A percentile compares a stretch with the other conserved stretches of the same genome.
phyloP scores from a whole-genome alignment of 2,113 vertebrate species.

The Antechinus flavipes region DNA sequence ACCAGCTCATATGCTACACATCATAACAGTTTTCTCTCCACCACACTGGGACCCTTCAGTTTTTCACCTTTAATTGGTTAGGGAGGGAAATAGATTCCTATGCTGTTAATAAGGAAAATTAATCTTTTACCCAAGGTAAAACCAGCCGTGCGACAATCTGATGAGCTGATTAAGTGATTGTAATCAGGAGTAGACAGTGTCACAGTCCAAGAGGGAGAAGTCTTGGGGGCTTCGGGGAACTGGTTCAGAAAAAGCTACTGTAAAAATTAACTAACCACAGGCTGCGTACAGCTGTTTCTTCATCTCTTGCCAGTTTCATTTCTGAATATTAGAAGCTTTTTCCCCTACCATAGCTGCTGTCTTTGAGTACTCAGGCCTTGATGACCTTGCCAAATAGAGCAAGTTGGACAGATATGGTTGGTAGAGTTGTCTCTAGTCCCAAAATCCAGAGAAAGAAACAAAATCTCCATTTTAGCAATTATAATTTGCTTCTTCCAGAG shows the following conservation, averaged over 20 bases:
- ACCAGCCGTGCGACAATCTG: constrained; percentile 78
- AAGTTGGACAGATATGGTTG: constrained; percentile 44
- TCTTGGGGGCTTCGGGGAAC: constrained; percentile 52
- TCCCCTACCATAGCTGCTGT: constrained; percentile 49
- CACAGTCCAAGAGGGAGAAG: constrained; percentile 80
- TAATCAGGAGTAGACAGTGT: constrained; percentile 82
- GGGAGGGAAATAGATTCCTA: constrained; percentile 78
- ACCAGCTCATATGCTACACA: constrained; percentile 51
- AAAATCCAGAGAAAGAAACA: neutral
- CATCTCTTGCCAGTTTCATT: constrained; percentile 62
- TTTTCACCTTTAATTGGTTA: constrained; percentile 79
- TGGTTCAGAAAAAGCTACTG: constrained; percentile 61
- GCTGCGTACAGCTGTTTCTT: constrained; percentile 52
- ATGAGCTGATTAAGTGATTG: constrained; percentile 86
- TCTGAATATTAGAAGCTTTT: constrained; percentile 56
- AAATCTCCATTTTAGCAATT: constrained; percentile 49
- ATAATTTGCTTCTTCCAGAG: neutral
- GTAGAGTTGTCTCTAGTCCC: constrained; percentile 51
- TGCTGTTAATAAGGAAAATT: constrained; percentile 84
- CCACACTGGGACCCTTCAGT: constrained; percentile 62
- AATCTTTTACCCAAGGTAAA: constrained; percentile 85
- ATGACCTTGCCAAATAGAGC: constrained; percentile 24
- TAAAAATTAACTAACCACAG: constrained; percentile 76
- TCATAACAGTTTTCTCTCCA: constrained; percentile 64
- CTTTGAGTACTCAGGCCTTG: constrained; percentile 54